phyloP scores from a whole-genome alignment of 35 echinoderm and acorn worm species.

The Apostichopus japonicus region DNA sequence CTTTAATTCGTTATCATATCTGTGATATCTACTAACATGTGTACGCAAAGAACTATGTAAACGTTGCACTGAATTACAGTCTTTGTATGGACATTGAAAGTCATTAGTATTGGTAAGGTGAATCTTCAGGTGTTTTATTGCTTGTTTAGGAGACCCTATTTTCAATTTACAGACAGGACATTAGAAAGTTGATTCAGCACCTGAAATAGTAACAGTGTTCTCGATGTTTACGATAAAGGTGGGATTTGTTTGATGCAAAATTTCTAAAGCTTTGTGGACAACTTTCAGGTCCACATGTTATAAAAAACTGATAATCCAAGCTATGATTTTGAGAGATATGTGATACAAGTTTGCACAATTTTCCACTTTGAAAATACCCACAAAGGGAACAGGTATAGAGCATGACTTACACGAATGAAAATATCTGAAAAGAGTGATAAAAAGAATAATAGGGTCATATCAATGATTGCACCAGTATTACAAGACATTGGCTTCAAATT shows the following conservation, averaged over 20 bases:
- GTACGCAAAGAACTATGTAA: constrained; percentile 47
- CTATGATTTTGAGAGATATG: constrained; percentile 22
- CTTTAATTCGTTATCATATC: constrained; percentile 12
- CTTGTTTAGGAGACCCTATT: too few relatives aligned
- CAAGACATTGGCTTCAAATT: too few relatives aligned
- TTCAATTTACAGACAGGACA: too few relatives aligned
- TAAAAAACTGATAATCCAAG: constrained; percentile 38
- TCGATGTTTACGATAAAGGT: too few relatives aligned
- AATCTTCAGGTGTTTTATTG: too few relatives aligned
- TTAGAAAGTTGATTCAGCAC: too few relatives aligned
- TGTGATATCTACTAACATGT: constrained; percentile 36
- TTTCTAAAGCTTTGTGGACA: constrained; percentile 39
- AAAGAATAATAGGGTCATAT: too few relatives aligned
- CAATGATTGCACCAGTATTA: too few relatives aligned
- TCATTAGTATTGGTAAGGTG: neutral
- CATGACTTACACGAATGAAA: neutral
- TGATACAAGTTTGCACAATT: constrained; percentile 25
- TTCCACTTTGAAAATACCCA: constrained; percentile 27
- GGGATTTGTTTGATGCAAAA: constrained; percentile 18
- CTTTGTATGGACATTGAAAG: constrained; percentile 36
- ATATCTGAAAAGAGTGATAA: too few relatives aligned
- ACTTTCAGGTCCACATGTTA: constrained; percentile 22
- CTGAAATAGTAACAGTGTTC: too few relatives aligned
- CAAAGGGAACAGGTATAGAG: neutral
- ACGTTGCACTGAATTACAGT: constrained; percentile 44